Percentiles rank a stretch among this genome's conserved stretches.
Conservation (phyloP, 2,888 invertebrate species). For the Drosophila mettleri region DNA sequence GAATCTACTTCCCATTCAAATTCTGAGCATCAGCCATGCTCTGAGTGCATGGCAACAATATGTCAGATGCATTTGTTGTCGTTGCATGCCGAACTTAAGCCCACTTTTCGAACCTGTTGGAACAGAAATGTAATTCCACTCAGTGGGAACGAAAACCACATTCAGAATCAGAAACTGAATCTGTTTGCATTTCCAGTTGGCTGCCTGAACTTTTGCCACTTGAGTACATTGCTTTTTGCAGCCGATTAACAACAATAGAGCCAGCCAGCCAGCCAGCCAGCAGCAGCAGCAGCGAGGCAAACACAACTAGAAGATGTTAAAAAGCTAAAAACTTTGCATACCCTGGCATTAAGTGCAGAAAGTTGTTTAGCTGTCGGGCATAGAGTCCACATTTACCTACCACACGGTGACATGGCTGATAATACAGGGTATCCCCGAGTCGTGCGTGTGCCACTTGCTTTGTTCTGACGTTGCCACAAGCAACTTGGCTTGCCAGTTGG, state of each 20-base stretch:
- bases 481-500: conserved; percentile 24
- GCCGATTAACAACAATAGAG: conserved; percentile 64
- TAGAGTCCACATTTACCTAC: no score
- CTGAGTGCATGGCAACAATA: not conserved
- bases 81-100: not conserved
- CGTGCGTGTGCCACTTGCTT: not conserved
- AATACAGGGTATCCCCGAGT: not conserved
- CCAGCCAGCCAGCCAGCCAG: not conserved
- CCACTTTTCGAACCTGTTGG: conserved; percentile 13
- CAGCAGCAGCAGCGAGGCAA: conserved; percentile 14
- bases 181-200: conserved; percentile 60
- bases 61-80: conserved; percentile 4
- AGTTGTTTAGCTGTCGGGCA: not conserved
- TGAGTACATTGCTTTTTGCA: conserved; percentile 77
- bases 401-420: no score
- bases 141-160: conserved; percentile 30
- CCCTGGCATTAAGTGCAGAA: conserved; percentile 1
- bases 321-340: conserved; percentile 12
- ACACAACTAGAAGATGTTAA: conserved; percentile 51
- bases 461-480: conserved; percentile 14
- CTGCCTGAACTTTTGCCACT: conserved; percentile 69
- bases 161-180: conserved; percentile 46
- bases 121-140: conserved; percentile 12
- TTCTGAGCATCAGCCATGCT: conserved; percentile 2
- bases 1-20: conserved; percentile 1